These are phyloP conservation scores for Euwallacea fornicatus DNA, from an alignment of 1,140 invertebrate species.

Conservation along the genomic window DNA sequence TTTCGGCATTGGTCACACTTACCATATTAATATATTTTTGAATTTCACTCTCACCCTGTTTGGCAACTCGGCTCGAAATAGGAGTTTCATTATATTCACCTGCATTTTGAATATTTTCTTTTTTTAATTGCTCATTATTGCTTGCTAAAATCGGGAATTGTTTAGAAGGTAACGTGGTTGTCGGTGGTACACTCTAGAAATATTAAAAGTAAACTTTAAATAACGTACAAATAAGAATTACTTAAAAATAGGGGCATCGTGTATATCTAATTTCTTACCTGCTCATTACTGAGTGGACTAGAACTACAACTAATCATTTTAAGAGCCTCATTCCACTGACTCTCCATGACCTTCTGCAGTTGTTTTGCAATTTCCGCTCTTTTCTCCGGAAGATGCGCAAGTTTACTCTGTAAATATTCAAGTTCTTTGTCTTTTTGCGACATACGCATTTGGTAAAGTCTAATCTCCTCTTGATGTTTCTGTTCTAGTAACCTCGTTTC, in stretches of 20 bases:
- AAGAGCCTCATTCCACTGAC: conserved; percentile 75
- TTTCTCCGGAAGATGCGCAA: conserved; percentile 59
- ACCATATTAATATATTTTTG: conserved; percentile 48
- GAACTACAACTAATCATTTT: conserved; percentile 62
- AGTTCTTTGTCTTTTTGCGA: conserved; percentile 68
- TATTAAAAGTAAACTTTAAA: not conserved
- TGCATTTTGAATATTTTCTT: not conserved
- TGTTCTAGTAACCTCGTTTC: conserved; percentile 76
- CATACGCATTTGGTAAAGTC: conserved; percentile 66
- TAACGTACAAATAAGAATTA: no score
- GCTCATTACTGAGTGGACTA: conserved; percentile 38
- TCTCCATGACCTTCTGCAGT: conserved; percentile 76
- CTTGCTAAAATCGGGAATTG: not conserved
- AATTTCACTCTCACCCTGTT: conserved; percentile 40
- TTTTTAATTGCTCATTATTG: not conserved
- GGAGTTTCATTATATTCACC: conserved; percentile 42
- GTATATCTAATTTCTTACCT: conserved; percentile 44
- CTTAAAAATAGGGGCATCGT: not conserved
- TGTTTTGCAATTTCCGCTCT: conserved; percentile 69
- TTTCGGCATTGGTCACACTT: no score
- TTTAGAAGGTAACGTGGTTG: not conserved
- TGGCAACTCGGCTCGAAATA: conserved; percentile 38
- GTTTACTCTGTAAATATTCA: conserved; percentile 62
- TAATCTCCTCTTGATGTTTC: conserved; percentile 74
- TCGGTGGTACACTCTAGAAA: not conserved